A percentile compares a stretch with the other conserved stretches of the same genome.
Evolutionary conservation across 2,797 vertebrate species (phyloP).

Genomic region (Glossophaga mutica): DNA sequence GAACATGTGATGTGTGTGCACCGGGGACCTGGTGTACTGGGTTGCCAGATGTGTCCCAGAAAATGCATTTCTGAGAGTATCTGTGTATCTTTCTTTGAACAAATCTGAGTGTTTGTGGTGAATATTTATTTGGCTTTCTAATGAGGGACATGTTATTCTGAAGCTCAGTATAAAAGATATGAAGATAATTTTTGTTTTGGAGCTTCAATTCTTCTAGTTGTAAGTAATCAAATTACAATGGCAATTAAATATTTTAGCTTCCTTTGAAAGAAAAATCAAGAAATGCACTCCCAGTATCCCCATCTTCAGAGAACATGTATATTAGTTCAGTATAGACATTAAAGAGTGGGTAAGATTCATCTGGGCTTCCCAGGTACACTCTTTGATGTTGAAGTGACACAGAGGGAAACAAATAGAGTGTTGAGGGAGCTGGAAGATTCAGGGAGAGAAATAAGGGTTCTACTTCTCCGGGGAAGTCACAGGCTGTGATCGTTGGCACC

Average conservation of each 20-base stretch:
- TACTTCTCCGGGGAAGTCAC: background rate
- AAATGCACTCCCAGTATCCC: background rate
- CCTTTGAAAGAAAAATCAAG: background rate
- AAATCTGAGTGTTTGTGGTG: background rate
- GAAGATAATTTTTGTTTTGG: background rate
- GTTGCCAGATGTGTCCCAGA: fast-evolving
- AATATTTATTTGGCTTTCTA: background rate
- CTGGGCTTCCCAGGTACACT: background rate
- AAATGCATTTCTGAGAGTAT: background rate
- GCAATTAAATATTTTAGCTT: background rate
- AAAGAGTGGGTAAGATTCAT: background rate
- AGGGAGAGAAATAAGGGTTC: background rate
- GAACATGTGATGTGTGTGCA: fast-evolving
- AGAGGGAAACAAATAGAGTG: background rate
- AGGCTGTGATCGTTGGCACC: fast-evolving
- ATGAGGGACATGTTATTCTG: background rate
- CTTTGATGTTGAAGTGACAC: background rate
- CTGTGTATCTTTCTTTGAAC: background rate
- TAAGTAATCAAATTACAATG: background rate
- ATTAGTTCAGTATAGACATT: background rate
- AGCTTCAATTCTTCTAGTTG: background rate
- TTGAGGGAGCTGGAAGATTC: background rate
- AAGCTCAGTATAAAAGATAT: background rate
- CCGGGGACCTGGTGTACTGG: too few relatives aligned
- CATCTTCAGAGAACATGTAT: background rate